Conservation (phyloP, 35 echinoderm and acorn worm genomes). For the Hemicentrotus pulcherrimus region DNA sequence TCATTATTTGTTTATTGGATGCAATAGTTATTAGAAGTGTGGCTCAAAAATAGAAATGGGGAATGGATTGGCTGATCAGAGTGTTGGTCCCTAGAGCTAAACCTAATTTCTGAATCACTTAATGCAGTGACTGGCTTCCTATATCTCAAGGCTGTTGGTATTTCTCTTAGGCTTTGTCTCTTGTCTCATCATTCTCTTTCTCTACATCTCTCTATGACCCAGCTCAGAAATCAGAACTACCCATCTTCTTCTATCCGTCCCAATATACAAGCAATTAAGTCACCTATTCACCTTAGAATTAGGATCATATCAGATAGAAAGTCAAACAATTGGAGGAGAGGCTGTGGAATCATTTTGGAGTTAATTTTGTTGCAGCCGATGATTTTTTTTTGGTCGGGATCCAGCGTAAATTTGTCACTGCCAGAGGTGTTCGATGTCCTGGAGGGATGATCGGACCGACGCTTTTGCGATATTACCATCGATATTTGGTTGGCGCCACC, state of each 20-base stretch:
- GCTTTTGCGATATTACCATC: conserved; percentile 43
- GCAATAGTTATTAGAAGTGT: not conserved
- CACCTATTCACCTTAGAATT: not conserved
- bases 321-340: not conserved
- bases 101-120: conserved; percentile 47
- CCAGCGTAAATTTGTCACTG: conserved; percentile 9
- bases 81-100: conserved; percentile 36
- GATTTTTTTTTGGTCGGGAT: not conserved
- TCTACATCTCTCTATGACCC: not conserved
- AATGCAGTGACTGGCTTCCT: not conserved
- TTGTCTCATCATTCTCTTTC: conserved; percentile 20
- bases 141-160: conserved; percentile 34
- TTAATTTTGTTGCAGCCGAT: not conserved
- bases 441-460: conserved; percentile 9
- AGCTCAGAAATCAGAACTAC: conserved; percentile 37
- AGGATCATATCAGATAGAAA: not conserved
- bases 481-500: conserved; percentile 36
- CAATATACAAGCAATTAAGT: conserved; percentile 24
- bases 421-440: not conserved
- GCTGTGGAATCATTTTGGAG: not conserved
- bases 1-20: conserved; percentile 5
- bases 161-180: conserved; percentile 26
- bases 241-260: not conserved
- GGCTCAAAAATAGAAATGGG: not conserved
- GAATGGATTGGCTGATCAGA: conserved; percentile 14